phyloP scores from a whole-genome alignment of 2,888 invertebrate genomes.

The Erebia epiphron region DNA sequence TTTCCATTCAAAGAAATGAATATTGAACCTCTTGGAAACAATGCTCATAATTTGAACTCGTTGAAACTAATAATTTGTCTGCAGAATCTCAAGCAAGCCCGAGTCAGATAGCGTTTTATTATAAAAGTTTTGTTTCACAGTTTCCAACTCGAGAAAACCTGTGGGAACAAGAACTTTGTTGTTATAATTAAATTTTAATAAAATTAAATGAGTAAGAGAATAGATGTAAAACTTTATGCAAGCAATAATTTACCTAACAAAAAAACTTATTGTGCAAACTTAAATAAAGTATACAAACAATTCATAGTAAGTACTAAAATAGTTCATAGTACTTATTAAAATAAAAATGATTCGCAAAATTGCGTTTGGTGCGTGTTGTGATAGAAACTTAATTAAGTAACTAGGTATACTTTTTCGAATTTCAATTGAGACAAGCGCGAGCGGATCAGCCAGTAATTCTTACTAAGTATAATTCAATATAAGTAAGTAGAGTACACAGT shows the following conservation, averaged over 20 bases:
- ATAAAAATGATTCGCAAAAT: too few species aligned
- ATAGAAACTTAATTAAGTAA: too few species aligned
- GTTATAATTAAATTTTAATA: constrained; percentile 21
- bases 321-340: too few species aligned
- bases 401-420: too few species aligned
- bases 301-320: too few species aligned
- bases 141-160: constrained; percentile 10
- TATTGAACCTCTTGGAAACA: constrained; percentile 13
- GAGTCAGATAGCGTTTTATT: constrained; percentile 19
- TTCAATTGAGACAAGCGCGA: too few species aligned
- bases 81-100: constrained; percentile 4
- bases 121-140: constrained; percentile 8
- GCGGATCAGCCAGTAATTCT: too few species aligned
- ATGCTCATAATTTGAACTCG: constrained; percentile 2
- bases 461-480: too few species aligned
- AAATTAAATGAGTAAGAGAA: not conserved
- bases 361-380: too few species aligned
- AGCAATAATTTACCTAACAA: not conserved
- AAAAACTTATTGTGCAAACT: not conserved
- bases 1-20: not conserved
- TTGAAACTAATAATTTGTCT: constrained; percentile 18
- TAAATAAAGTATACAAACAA: too few species aligned
- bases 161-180: constrained; percentile 17
- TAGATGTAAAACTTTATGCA: not conserved
- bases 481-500: too few species aligned